A percentile compares a stretch with the other conserved stretches of the same genome.
Evolutionary conservation across 2,888 invertebrate genomes (phyloP).

Genomic region (Rhingia campestris): DNA sequence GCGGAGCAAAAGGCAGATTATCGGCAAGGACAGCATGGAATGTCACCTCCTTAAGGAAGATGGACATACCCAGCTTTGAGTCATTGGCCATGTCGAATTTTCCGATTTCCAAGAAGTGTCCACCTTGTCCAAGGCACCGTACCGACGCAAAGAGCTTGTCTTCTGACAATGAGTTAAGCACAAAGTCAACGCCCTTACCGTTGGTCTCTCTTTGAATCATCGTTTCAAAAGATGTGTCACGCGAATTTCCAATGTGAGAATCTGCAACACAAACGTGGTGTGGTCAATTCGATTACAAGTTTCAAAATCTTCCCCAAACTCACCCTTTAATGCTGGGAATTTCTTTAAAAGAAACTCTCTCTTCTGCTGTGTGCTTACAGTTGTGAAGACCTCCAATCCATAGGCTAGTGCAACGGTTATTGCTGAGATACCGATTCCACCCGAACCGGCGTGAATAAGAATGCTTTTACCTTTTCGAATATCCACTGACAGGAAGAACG

Average conservation of each 20-base stretch:
- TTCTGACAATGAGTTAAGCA: slow-evolving; percentile 95
- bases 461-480: slow-evolving; percentile 82
- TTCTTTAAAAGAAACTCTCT: slow-evolving; percentile 85
- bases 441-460: slow-evolving; percentile 86
- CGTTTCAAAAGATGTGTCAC: slow-evolving; percentile 93
- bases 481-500: slow-evolving; percentile 81
- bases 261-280: slow-evolving; percentile 71
- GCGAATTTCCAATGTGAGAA: slow-evolving; percentile 92
- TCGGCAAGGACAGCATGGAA: slow-evolving; percentile 92
- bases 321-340: slow-evolving; percentile 85
- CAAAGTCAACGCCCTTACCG: slow-evolving; percentile 94
- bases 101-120: slow-evolving; percentile 93
- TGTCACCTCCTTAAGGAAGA: slow-evolving; percentile 88
- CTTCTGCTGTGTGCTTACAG: slow-evolving; percentile 87
- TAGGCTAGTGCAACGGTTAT: slow-evolving; percentile 87
- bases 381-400: slow-evolving; percentile 88
- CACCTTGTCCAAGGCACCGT: slow-evolving; percentile 85
- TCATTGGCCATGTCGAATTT: slow-evolving; percentile 91
- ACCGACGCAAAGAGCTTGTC: slow-evolving; percentile 92
- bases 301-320: background rate
- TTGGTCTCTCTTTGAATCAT: slow-evolving; percentile 91
- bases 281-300: background rate
- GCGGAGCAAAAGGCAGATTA: slow-evolving; percentile 84
- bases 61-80: slow-evolving; percentile 86
- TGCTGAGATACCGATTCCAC: slow-evolving; percentile 91